These are phyloP conservation scores for Xestia rhomboidea DNA, from an alignment of 2,888 invertebrate species.

Conservation along the genomic window DNA sequence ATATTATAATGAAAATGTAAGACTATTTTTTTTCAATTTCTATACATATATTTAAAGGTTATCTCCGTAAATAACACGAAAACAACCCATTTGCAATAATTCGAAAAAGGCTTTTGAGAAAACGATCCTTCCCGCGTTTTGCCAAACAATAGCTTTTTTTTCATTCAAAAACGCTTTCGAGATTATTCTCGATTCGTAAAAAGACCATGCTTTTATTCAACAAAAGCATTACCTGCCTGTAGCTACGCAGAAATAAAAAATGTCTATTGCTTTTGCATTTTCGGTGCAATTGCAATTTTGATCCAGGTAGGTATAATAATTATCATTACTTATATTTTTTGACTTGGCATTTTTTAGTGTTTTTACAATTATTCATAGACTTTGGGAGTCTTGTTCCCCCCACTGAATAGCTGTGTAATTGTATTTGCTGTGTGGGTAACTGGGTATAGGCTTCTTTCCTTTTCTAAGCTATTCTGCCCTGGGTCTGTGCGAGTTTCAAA, in stretches of 20 bases:
- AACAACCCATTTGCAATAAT: constrained; percentile 11
- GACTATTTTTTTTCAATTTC: background rate
- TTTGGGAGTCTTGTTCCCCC: background rate
- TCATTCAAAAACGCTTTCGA: background rate
- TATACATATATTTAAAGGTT: background rate
- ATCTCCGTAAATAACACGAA: background rate
- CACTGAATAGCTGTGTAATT: background rate
- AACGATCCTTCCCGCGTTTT: constrained; percentile 11
- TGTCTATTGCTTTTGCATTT: constrained; percentile 7
- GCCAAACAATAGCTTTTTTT: background rate
- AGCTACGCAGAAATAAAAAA: background rate
- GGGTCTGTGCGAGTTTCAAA: background rate
- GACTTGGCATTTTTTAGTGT: background rate
- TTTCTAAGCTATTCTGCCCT: background rate
- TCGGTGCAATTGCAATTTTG: background rate
- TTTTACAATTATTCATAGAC: background rate
- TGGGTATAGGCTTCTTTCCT: background rate
- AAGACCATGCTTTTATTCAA: constrained; percentile 4
- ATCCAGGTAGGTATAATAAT: background rate
- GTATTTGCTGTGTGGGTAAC: background rate
- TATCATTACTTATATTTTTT: background rate
- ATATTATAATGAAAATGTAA: background rate
- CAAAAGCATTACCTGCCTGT: background rate
- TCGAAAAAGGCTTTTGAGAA: constrained; percentile 1
- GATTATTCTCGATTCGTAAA: constrained; percentile 16